Percentiles rank a stretch among this genome's conserved stretches.
Evolutionary conservation across 2,113 vertebrate species (phyloP).

Genomic region (Phainopepla nitens): DNA sequence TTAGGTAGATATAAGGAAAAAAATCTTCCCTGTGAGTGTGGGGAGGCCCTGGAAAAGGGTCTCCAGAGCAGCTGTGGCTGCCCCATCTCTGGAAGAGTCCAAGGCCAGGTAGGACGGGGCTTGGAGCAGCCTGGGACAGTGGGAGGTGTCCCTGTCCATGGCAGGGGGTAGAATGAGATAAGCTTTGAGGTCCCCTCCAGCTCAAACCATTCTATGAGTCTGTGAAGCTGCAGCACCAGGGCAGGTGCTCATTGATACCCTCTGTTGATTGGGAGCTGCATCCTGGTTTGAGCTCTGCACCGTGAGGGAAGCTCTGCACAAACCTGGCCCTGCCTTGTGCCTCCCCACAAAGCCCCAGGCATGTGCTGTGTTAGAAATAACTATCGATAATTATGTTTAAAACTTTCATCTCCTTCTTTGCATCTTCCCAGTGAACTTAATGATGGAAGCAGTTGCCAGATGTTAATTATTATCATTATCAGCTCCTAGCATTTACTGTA

Average conservation of each 20-base stretch:
- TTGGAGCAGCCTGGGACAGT: not conserved
- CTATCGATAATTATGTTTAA: constrained; percentile 6
- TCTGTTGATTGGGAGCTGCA: accelerated
- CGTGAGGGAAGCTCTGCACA: not conserved
- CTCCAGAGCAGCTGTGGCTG: not conserved
- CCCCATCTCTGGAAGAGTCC: not conserved
- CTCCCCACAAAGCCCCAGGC: not conserved
- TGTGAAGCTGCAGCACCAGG: not conserved
- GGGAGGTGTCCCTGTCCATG: not conserved
- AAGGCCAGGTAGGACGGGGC: accelerated
- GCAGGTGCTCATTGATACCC: accelerated
- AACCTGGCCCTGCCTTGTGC: not conserved
- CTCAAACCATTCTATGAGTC: accelerated
- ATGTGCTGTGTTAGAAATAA: not conserved
- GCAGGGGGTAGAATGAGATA: too few species aligned
- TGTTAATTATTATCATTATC: constrained; percentile 65
- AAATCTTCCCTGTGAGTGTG: not conserved
- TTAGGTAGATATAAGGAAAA: not conserved
- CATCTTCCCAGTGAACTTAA: constrained; percentile 37
- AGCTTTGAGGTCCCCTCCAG: not conserved
- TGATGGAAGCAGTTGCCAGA: constrained; percentile 41
- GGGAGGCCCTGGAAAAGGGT: not conserved
- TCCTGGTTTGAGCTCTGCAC: not conserved
- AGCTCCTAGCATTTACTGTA: constrained; percentile 8
- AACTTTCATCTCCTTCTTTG: constrained; percentile 52